A percentile compares a stretch with the other conserved stretches of the same genome.
phyloP scores from a whole-genome alignment of 2,888 invertebrate species.

The Ctenicera cuprea region DNA sequence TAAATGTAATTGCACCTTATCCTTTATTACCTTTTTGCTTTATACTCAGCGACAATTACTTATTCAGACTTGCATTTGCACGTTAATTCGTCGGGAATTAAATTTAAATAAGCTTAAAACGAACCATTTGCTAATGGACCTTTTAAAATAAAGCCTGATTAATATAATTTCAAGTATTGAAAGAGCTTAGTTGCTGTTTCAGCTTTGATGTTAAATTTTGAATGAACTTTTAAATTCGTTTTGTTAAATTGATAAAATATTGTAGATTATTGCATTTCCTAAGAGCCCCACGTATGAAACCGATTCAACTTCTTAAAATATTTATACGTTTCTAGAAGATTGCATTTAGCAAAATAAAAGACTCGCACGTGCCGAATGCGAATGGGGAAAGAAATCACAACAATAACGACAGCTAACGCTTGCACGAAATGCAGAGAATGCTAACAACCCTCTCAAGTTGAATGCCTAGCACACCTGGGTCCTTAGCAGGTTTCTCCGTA shows the following conservation, averaged over 20 bases:
- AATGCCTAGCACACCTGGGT: constrained; percentile 36
- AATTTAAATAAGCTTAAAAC: neutral
- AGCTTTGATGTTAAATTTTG: no score
- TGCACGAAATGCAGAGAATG: constrained; percentile 37
- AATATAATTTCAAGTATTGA: no score
- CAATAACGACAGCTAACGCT: constrained; percentile 44
- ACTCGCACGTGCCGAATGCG: constrained; percentile 43
- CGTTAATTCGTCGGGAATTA: neutral
- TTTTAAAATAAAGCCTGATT: neutral
- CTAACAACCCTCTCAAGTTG: constrained; percentile 41
- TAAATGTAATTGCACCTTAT: constrained; percentile 34
- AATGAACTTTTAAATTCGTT: neutral
- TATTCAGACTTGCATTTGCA: neutral
- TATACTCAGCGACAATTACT: neutral
- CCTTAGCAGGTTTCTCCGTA: constrained; percentile 7
- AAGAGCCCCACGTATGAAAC: constrained; percentile 10
- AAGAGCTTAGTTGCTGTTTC: no score
- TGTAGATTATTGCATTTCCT: neutral
- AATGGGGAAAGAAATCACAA: constrained; percentile 44
- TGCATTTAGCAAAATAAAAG: constrained; percentile 34
- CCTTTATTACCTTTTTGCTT: constrained; percentile 17
- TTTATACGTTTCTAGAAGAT: neutral
- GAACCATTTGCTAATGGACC: neutral
- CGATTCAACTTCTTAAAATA: constrained; percentile 5
- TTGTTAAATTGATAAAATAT: neutral